Base-by-base conservation (phyloP, 2,113 vertebrate genomes). In the Archilochus colubris region DNA sequence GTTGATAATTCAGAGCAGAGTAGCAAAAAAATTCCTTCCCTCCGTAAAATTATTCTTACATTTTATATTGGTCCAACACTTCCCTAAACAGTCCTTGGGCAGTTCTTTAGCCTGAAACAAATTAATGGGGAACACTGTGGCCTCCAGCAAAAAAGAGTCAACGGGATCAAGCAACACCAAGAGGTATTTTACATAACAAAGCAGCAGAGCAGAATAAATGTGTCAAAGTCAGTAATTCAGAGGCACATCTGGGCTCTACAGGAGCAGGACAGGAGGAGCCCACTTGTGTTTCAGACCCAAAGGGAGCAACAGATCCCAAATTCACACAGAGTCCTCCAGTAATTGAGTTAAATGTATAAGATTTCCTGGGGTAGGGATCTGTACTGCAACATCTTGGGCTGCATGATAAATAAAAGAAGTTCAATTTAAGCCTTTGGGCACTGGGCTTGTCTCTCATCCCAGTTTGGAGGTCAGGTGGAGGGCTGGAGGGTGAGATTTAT, bases 1-100 rank as follows among this genome's bases (percentile, higher is more conserved):
- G 72, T 51, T 76, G 81, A 51, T 91, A 88, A 86, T 91, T 93
- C 36, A 86, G 84, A 91, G 63, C 91, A 89, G 84, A 86, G 67
- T 14, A 48, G 67, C 62, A 51, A 85, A 80, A 79, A 77, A 75
- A 86, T 76, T 54, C 62, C 63, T 79, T 91, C 84, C 88, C 63
- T 79, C 88, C 89, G 72, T 88, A 63, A 82, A 91, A 86, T 86
- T 78, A 72, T 80, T 67, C 62, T 62, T 92, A 86, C 48, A 23
- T 82, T 93, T 91, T 74, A 28, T 43, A 67, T 66, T 23, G 36
- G 55, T 67, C 72, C 80, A 79, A 9, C 43, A 15, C 67, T 76
- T 72, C 44, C 62, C 54, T 31, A 50, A 88, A 36, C 87, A 70
- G 72, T 57, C 90, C 84, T 75, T 57, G 14, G 3, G 81, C 93